Conservation (phyloP, 2,888 invertebrate genomes). For the Clusia tigrina region DNA sequence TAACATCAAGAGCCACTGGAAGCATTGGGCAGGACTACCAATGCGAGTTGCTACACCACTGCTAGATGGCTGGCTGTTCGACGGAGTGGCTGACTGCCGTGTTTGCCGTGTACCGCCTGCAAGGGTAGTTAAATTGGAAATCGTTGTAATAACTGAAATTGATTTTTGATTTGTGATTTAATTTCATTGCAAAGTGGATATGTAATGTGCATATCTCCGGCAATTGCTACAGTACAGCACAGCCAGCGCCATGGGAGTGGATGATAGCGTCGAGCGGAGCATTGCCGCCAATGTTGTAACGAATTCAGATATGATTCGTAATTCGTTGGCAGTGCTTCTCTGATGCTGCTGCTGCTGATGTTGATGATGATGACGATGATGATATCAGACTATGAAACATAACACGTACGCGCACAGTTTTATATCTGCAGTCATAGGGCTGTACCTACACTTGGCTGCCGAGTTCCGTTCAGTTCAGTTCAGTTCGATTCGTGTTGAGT, state of each 20-base stretch:
- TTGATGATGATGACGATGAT: background rate
- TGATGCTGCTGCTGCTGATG: background rate
- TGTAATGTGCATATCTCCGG: background rate
- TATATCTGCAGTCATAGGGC: background rate
- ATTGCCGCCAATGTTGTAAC: background rate
- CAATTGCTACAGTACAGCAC: background rate
- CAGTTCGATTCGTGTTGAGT: background rate
- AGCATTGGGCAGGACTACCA: background rate
- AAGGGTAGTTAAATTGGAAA: slow-evolving; percentile 44
- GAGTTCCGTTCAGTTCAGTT: background rate
- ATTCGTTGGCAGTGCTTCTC: too few relatives aligned
- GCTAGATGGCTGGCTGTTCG: too few relatives aligned
- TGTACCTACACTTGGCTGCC: background rate
- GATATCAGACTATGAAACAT: slow-evolving; percentile 1
- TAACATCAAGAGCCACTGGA: background rate
- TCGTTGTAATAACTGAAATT: slow-evolving; percentile 59
- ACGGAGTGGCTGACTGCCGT: background rate
- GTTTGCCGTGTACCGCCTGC: background rate
- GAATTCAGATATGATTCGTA: too few relatives aligned
- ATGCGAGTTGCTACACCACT: too few relatives aligned
- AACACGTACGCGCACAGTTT: background rate
- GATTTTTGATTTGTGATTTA: slow-evolving; percentile 65
- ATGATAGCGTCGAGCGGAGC: background rate
- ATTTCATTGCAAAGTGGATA: slow-evolving; percentile 45
- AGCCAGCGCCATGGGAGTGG: background rate